Conservation (phyloP, 1,140 invertebrate genomes). For the Drosophila willistoni region DNA sequence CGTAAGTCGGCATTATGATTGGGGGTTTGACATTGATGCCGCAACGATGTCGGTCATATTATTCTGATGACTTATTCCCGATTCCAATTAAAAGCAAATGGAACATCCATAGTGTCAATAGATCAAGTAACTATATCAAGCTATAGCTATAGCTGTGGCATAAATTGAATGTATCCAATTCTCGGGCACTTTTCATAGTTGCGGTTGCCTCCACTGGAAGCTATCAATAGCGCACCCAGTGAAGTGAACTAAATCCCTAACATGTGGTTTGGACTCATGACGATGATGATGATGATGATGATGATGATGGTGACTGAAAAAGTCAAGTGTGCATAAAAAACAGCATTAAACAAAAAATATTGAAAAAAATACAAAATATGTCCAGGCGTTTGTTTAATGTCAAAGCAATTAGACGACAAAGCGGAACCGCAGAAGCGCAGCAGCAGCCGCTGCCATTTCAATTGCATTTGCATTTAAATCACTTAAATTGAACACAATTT, state of each 20-base stretch:
- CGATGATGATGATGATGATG: not conserved
- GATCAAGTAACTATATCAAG: slow-evolving; percentile 57
- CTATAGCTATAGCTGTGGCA: slow-evolving; percentile 17
- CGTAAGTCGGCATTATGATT: not conserved
- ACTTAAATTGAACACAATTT: slow-evolving; percentile 48
- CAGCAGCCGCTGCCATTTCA: slow-evolving; percentile 39
- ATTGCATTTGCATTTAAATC: slow-evolving; percentile 54
- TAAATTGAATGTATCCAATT: slow-evolving; percentile 66
- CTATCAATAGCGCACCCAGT: slow-evolving; percentile 65
- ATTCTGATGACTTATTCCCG: slow-evolving; percentile 44
- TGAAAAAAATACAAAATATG: slow-evolving; percentile 29
- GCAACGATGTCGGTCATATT: slow-evolving; percentile 16
- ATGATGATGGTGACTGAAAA: not conserved
- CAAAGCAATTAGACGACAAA: slow-evolving; percentile 45
- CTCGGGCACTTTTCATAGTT: slow-evolving; percentile 38
- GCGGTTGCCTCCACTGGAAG: slow-evolving; percentile 44
- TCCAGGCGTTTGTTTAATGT: slow-evolving; percentile 36
- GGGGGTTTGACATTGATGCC: slow-evolving; percentile 40
- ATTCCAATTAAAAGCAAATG: slow-evolving; percentile 57
- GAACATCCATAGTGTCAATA: slow-evolving; percentile 64
- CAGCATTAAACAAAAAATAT: slow-evolving; percentile 47
- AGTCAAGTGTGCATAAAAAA: slow-evolving; percentile 15
- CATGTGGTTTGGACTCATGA: slow-evolving; percentile 60
- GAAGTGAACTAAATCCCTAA: slow-evolving; percentile 60
- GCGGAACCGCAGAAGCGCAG: slow-evolving; percentile 23